Percentiles rank a stretch among this genome's conserved stretches.
Evolutionary conservation across 2,888 invertebrate genomes (phyloP).

Genomic region (Ophraella communa): DNA sequence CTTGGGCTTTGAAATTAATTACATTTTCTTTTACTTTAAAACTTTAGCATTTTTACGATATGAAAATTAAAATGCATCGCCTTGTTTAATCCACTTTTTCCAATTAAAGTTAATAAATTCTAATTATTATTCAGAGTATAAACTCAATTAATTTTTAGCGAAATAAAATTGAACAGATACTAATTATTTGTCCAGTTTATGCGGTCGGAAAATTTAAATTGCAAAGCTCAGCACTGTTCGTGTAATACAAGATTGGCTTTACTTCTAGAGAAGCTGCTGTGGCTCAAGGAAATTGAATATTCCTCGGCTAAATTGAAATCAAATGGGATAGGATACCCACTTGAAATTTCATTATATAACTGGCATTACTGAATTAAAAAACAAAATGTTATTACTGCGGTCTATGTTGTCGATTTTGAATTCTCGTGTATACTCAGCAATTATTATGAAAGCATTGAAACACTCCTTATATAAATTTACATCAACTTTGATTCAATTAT

Average conservation of each 20-base stretch:
- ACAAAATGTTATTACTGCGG: conserved; percentile 3
- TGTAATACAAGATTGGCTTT: conserved; percentile 26
- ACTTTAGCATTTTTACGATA: too few species aligned
- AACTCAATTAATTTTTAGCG: conserved; percentile 1
- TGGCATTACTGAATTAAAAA: background rate
- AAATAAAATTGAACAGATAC: conserved; percentile 8
- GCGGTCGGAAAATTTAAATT: conserved; percentile 38
- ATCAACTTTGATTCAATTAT: background rate
- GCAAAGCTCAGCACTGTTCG: conserved; percentile 31
- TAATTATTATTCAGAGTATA: conserved; percentile 1
- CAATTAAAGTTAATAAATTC: background rate
- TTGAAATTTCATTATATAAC: conserved; percentile 11
- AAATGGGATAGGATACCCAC: conserved; percentile 24
- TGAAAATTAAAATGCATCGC: background rate
- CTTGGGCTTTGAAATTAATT: too few species aligned
- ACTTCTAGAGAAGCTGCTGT: conserved; percentile 2
- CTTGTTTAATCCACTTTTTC: background rate
- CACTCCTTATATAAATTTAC: background rate
- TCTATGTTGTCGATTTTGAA: background rate
- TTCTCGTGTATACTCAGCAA: background rate
- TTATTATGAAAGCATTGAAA: background rate
- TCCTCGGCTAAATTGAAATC: conserved; percentile 31
- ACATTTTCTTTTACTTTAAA: too few species aligned
- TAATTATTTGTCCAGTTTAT: conserved; percentile 35
- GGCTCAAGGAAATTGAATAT: conserved; percentile 36